Base-by-base conservation (phyloP, 35 echinoderm and acorn worm species). In the Ptychodera flava region DNA sequence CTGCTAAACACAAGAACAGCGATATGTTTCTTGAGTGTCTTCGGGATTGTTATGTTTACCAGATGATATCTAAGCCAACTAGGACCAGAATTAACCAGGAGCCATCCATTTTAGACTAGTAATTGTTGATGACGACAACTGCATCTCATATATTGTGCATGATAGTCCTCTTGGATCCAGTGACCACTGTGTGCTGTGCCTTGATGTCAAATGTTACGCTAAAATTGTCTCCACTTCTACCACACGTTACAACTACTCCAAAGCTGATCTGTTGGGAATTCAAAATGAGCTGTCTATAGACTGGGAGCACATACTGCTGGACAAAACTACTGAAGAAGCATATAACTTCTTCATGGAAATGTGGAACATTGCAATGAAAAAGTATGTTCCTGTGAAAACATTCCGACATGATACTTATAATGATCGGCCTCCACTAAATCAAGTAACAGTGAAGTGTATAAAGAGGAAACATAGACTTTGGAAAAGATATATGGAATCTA, bases 11-110 rank as follows among this genome's bases (percentile, higher is more conserved):
- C n/a, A n/a, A n/a, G n/a, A n/a, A 81, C 0, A 1, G 80, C 34
- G 80, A 81, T 28, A 16, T 81, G 31, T 81, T 81, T 81, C 29
- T 81, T 29, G 80, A 81, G 80, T 81, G 80, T 81, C n/a, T 31
- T 31, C 80, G 80, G 34, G 80, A 81, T 31, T 81, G 80, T 81
- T 81, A 27, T 33, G 30, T 81, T 81, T 81, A 31, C 34, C 80
- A 81, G 80, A 16, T 31, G 30, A 33, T 81, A 31, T 29, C 34
- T 81, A 33, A 1, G 80, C 80, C 80, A 31, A 81, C 80, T 28
- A 16, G 80, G 16, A 81, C 80, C 16, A 81, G 80, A 81, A 15
- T 29, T 31, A 81, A 29, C 29, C 29, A 81, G 16, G 80, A 27
- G 34, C 31, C 80, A 16, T 31, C 16, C 34, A 15, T 31, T 81